Base-by-base conservation (phyloP, 2,797 vertebrate genomes). In the Rhinichthys osculus region DNA sequence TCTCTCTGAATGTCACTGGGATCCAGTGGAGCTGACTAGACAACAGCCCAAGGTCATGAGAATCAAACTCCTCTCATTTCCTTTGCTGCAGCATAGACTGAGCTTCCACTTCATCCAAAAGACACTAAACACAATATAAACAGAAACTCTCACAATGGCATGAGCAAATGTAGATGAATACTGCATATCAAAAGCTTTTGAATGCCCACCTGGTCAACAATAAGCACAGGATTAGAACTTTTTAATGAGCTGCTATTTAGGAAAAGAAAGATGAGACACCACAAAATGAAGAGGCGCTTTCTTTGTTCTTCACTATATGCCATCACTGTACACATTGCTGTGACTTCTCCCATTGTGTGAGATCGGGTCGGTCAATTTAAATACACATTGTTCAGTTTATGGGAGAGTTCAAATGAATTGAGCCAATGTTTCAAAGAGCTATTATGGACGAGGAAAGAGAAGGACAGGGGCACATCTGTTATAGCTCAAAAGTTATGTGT, bases 1-100 rank as follows among this genome's bases (percentile, higher is more conserved):
- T 76, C 66, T 84, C 59, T 72, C 50, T 69, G 57, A 79, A 84
- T 78, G 44, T 85, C 70, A 74, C 27, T 69, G 70, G 71, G 72
- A 64, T 87, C 86, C 66, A 73, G 42, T 84, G 50, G 14, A 86
- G 83, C 87, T 90, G 89, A 91, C 76, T 86, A 81, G 78, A 89
- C 84, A 87, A 69, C 59, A 78, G 30, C 62, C 44, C 78, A 86
- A 90, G 89, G 88, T 87, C 88, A 89, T 74, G 67, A 88, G 67
- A 78, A 82, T 62, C 50, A 83, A 66, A 86, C 81, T 78, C 72
- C 81, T 83, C 84, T 82, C 73, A 52, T 77, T 86, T 86, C 50
- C 81, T 69, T 57, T 79, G 73, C 52, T 33, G 33, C 77, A 66
- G 50, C 82, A 33, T 35, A 69, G 35, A 85, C 57, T n/a, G 7